These are phyloP conservation scores for Pica pica DNA, from an alignment of 2,113 vertebrate genomes.

Conservation along the genomic window DNA sequence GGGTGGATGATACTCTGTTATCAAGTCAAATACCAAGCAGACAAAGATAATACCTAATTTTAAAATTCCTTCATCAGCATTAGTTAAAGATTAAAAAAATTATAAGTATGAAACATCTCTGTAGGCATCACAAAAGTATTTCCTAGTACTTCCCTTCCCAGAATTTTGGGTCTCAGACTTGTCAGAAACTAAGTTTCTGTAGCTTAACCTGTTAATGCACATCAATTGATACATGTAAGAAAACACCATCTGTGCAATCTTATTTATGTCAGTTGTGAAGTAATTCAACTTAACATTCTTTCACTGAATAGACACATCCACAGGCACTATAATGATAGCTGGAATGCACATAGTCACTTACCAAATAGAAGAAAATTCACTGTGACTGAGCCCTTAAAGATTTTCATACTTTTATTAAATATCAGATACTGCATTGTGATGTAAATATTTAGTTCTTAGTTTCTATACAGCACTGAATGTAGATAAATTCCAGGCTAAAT, in stretches of 20 bases:
- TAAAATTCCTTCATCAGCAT: background rate
- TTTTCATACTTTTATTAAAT: background rate
- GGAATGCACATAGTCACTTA: background rate
- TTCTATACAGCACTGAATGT: background rate
- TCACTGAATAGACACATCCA: background rate
- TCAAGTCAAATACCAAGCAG: background rate
- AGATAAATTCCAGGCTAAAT: background rate
- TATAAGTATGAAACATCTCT: background rate
- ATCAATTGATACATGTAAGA: background rate
- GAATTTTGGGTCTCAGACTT: background rate
- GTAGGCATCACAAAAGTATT: background rate
- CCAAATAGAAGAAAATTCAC: background rate
- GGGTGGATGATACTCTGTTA: background rate
- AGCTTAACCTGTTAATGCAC: background rate
- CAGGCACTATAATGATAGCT: background rate
- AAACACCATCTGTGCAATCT: constrained; percentile 9
- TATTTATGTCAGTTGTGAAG: background rate
- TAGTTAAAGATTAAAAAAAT: background rate
- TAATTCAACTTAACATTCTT: constrained; percentile 36
- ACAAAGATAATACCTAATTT: background rate
- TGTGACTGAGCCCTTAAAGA: background rate
- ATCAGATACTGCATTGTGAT: background rate
- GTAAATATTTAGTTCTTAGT: background rate
- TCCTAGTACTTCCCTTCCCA: background rate
- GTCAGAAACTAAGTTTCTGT: background rate